These are phyloP conservation scores for Riparia riparia DNA, from an alignment of 2,113 vertebrate species.

Conservation along the genomic window DNA sequence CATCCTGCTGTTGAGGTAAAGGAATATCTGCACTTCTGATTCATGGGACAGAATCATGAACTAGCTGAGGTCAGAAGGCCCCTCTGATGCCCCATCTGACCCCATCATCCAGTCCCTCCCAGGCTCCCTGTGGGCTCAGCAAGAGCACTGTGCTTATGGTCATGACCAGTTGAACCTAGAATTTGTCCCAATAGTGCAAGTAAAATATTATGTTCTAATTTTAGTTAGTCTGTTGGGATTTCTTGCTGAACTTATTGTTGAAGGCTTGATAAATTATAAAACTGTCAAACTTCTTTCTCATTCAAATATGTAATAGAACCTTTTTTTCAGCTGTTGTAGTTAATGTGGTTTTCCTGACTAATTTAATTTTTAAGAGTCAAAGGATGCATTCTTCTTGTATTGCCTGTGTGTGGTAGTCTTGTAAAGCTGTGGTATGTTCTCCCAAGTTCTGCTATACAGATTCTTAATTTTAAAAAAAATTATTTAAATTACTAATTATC, in stretches of 20 bases:
- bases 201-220: neutral
- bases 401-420: slow-evolving; percentile 58
- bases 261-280: neutral
- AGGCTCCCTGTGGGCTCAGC: neutral
- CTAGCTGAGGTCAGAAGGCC: neutral
- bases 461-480: neutral
- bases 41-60: neutral
- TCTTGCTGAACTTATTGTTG: neutral
- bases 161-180: neutral
- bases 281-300: neutral
- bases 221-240: neutral
- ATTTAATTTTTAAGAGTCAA: neutral
- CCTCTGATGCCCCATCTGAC: neutral
- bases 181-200: neutral
- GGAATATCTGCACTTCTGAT: neutral
- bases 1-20: neutral
- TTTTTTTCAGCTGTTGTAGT: neutral
- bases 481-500: neutral
- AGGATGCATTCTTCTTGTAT: slow-evolving; percentile 1
- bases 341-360: neutral
- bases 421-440: neutral
- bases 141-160: neutral
- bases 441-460: neutral
- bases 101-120: neutral
- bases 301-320: neutral